Conservation (phyloP, 2,797 vertebrate genomes). For the Poeciliopsis paucimaculata region DNA sequence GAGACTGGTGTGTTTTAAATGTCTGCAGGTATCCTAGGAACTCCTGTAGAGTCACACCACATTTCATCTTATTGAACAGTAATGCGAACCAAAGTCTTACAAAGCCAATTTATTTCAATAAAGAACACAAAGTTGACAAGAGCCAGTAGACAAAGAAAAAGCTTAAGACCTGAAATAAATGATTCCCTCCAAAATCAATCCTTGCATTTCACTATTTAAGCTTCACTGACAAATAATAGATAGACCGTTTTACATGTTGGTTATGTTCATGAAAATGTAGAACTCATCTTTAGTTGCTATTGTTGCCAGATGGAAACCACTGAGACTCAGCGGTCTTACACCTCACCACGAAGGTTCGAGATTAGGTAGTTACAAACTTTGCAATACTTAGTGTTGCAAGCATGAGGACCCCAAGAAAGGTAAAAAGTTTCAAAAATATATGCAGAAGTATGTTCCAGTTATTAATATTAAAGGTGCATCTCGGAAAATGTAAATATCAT, state of each 20-base stretch:
- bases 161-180: neutral
- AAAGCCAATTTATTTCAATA: constrained; percentile 6
- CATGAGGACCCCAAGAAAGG: neutral
- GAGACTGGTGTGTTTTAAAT: constrained; percentile 48
- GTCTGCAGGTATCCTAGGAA: constrained; percentile 53
- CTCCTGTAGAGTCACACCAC: constrained; percentile 42
- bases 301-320: neutral
- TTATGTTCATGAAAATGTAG: neutral
- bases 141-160: no score
- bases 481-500: neutral
- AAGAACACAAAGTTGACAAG: neutral
- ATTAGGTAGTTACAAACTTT: neutral
- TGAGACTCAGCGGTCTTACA: neutral
- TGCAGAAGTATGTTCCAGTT: neutral
- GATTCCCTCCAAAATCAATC: neutral
- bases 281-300: neutral
- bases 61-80: constrained; percentile 34
- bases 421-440: neutral
- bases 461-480: neutral
- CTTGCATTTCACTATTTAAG: neutral
- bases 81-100: constrained; percentile 21
- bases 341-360: neutral
- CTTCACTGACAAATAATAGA: neutral
- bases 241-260: neutral
- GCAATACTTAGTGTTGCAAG: neutral